These are phyloP conservation scores for Drosophila melanosoma DNA, from an alignment of 2,888 invertebrate species.

Conservation along the genomic window DNA sequence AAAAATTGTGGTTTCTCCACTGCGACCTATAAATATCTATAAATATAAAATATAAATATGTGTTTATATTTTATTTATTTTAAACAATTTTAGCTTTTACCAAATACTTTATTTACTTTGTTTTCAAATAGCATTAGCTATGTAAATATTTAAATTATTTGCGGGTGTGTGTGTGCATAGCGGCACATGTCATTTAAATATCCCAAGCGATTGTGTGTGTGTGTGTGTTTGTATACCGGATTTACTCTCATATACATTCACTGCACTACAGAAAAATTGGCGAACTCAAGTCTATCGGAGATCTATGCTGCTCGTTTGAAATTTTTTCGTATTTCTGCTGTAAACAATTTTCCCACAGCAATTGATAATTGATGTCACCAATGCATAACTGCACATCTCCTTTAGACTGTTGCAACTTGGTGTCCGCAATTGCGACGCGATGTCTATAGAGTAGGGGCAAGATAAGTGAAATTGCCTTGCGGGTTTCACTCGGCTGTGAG, in stretches of 20 bases:
- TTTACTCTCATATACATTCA: constrained; percentile 14
- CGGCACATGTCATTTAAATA: constrained; percentile 38
- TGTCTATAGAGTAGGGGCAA: constrained; percentile 43
- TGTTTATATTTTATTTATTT: constrained; percentile 17
- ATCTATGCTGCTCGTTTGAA: neutral
- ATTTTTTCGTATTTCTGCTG: constrained; percentile 20
- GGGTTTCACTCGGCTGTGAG: neutral
- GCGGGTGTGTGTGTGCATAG: constrained; percentile 14
- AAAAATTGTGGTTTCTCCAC: too few relatives aligned
- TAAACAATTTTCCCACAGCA: constrained; percentile 59
- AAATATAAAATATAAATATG: too few relatives aligned
- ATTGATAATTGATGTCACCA: constrained; percentile 54
- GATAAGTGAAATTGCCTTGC: constrained; percentile 35
- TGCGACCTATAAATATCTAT: too few relatives aligned
- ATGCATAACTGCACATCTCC: neutral
- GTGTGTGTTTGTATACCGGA: neutral
- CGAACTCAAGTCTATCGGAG: constrained; percentile 15
- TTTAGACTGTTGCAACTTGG: too few relatives aligned
- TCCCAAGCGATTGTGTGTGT: constrained; percentile 6
- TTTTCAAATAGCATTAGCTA: constrained; percentile 30
- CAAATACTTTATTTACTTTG: constrained; percentile 9
- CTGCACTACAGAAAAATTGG: neutral
- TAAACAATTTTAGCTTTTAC: constrained; percentile 21
- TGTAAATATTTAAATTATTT: constrained; percentile 32
- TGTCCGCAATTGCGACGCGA: neutral